Conservation (phyloP, 2,888 invertebrate species). For the Dione juno region DNA sequence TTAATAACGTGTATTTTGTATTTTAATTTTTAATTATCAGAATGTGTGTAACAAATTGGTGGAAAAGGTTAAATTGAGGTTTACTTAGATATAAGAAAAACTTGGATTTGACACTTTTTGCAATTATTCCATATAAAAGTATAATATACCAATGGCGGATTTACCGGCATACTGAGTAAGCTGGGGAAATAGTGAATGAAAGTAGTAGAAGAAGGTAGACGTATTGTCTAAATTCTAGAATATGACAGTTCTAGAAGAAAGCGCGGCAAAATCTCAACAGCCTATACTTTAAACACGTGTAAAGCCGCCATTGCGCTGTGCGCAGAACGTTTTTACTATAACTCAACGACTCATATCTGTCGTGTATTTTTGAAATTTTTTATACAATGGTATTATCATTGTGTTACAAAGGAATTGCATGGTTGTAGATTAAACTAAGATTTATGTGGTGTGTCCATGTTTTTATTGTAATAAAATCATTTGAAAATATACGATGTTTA, state of each 20-base stretch:
- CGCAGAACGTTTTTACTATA: constrained; percentile 9
- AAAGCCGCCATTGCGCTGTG: not conserved
- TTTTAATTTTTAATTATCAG: too few relatives aligned
- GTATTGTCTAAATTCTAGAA: too few relatives aligned
- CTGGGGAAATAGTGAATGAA: too few relatives aligned
- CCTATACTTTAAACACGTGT: too few relatives aligned
- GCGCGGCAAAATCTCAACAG: too few relatives aligned
- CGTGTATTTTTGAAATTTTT: constrained; percentile 25
- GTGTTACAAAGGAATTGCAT: constrained; percentile 56
- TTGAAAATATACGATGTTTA: constrained; percentile 64
- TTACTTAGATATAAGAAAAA: not conserved
- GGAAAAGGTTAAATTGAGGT: not conserved
- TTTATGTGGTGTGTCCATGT: constrained; percentile 55
- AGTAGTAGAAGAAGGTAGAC: too few relatives aligned
- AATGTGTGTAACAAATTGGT: not conserved
- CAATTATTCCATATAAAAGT: not conserved
- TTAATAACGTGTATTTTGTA: not conserved
- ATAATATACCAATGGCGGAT: not conserved
- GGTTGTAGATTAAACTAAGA: constrained; percentile 52
- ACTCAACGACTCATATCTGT: constrained; percentile 25
- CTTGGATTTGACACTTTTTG: constrained; percentile 4
- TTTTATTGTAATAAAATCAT: constrained; percentile 72
- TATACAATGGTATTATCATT: constrained; percentile 35
- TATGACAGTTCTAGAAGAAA: too few relatives aligned
- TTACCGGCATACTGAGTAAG: too few relatives aligned